Evolutionary conservation across 2,888 invertebrate species (phyloP).

Genomic region (Campoplex nolae): DNA sequence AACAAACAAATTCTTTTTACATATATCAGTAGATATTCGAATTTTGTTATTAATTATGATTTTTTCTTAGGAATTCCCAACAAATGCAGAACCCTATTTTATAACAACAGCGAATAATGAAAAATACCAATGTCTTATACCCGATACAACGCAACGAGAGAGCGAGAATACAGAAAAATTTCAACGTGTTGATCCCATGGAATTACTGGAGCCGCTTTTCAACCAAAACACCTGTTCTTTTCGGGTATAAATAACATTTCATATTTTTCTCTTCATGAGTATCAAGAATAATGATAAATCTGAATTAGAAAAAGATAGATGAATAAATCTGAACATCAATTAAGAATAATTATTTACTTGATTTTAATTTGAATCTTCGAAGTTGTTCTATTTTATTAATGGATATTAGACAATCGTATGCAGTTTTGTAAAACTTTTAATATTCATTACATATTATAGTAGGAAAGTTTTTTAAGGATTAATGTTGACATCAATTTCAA

Average conservation of each 20-base stretch:
- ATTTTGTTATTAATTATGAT: background rate
- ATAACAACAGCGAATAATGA: slow-evolving; percentile 93
- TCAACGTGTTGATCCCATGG: slow-evolving; percentile 91
- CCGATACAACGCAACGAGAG: slow-evolving; percentile 87
- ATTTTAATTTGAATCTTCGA: too few species aligned
- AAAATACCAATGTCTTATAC: slow-evolving; percentile 93
- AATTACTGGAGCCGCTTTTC: slow-evolving; percentile 92
- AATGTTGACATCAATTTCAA: too few species aligned
- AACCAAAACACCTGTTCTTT: slow-evolving; percentile 93
- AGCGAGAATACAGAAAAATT: slow-evolving; percentile 87
- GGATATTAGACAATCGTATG: too few species aligned
- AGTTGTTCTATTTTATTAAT: too few species aligned
- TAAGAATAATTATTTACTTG: too few species aligned
- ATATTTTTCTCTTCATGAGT: background rate
- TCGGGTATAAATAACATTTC: slow-evolving; percentile 84
- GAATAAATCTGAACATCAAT: too few species aligned
- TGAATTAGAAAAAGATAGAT: too few species aligned
- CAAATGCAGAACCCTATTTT: slow-evolving; percentile 87
- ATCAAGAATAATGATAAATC: too few species aligned
- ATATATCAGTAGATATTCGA: too few species aligned
- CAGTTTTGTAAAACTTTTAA: too few species aligned
- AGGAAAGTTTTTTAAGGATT: too few species aligned
- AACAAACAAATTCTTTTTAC: background rate
- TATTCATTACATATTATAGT: too few species aligned
- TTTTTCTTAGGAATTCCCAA: slow-evolving; percentile 77